phyloP scores from a whole-genome alignment of 2,888 invertebrate genomes.

The Ctenicera cuprea region DNA sequence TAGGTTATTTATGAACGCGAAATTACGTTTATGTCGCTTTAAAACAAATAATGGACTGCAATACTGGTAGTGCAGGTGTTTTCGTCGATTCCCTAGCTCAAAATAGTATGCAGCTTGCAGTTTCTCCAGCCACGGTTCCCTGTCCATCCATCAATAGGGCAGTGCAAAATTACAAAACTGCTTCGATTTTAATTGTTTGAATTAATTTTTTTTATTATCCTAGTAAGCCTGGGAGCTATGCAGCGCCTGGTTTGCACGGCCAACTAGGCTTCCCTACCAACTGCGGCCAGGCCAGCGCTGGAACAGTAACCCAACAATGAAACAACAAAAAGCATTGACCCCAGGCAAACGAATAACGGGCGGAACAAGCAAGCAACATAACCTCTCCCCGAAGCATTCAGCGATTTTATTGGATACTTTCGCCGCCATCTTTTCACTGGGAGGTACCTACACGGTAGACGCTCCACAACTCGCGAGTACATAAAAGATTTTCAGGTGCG shows the following conservation, averaged over 20 bases:
- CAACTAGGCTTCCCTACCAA: conserved; percentile 20
- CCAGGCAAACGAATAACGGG: conserved; percentile 43
- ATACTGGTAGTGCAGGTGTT: not conserved
- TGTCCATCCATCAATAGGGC: too few species aligned
- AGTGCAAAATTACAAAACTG: conserved; percentile 24
- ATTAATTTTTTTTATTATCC: conserved; percentile 21
- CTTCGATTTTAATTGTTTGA: conserved; percentile 8
- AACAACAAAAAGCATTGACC: conserved; percentile 53
- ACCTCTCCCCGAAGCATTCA: not conserved
- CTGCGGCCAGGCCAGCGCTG: conserved; percentile 20
- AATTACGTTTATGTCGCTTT: not conserved
- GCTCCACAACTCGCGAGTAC: conserved; percentile 1
- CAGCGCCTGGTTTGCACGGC: conserved; percentile 25
- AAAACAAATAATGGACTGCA: conserved; percentile 7
- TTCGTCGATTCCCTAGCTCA: not conserved
- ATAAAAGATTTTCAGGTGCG: too few species aligned
- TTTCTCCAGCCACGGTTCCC: not conserved
- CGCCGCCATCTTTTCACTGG: conserved; percentile 33
- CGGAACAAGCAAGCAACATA: conserved; percentile 9
- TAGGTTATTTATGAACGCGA: conserved; percentile 26
- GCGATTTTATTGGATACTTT: not conserved
- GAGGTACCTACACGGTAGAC: not conserved
- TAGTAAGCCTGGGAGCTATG: conserved; percentile 14
- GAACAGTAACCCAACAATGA: conserved; percentile 52
- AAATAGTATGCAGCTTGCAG: not conserved